phyloP scores from a whole-genome alignment of 2,113 vertebrate genomes.

The Rallus limicola region DNA sequence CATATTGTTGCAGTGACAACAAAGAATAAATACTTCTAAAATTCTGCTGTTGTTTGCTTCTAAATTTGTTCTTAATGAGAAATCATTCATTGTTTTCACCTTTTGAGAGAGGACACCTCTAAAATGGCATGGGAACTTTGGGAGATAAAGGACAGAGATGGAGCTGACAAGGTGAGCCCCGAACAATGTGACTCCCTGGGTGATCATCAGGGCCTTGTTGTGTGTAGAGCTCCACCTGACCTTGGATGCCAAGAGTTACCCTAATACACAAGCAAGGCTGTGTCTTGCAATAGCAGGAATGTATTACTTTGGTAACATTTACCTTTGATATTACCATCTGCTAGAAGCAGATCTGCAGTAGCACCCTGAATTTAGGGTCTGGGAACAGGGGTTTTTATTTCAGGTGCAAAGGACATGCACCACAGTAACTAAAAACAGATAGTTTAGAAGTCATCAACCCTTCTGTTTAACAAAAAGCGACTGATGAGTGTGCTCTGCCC shows the following conservation, averaged over 20 bases:
- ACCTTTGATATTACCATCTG: neutral
- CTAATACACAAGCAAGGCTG: neutral
- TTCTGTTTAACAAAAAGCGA: neutral
- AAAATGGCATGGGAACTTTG: neutral
- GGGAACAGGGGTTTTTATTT: neutral
- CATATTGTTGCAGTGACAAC: neutral
- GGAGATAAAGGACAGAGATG: neutral
- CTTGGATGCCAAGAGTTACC: neutral
- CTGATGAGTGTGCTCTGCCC: neutral
- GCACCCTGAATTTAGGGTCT: neutral
- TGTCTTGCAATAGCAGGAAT: neutral
- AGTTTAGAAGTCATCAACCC: neutral
- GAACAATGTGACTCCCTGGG: neutral
- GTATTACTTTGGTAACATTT: neutral
- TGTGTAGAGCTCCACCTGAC: neutral
- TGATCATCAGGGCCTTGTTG: neutral
- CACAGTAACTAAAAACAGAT: neutral
- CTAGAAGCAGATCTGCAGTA: neutral
- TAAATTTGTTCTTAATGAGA: neutral
- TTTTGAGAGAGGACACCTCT: neutral
- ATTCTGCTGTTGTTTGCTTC: neutral
- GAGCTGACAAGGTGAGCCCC: neutral
- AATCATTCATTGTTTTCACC: neutral
- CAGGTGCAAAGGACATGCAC: neutral
- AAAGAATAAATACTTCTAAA: neutral